Evolutionary conservation across 2,797 vertebrate species (phyloP), one percentile per base, ranked within the genome.

Genomic region (Coregonus suidteri): DNA sequence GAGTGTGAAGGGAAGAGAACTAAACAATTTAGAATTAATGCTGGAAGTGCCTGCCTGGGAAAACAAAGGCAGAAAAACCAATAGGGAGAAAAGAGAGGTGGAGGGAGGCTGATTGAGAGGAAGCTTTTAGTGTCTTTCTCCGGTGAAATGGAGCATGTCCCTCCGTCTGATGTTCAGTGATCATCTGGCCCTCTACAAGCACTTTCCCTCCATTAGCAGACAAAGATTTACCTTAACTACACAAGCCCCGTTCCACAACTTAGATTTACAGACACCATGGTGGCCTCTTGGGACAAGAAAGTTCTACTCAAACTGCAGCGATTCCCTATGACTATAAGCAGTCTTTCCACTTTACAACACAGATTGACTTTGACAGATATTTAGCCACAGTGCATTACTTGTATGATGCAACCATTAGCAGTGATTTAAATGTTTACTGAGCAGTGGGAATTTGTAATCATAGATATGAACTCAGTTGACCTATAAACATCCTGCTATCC

Each of bases 121-220:
- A 86, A 35, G 85, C 85, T 86, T 87, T 89, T 87, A 85, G 81
- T 73, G 68, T 74, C 74, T 77, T 84, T 87, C 79, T 84, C 75
- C 65, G 77, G 88, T 90, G 79, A 92, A 91, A 92, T 82, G 82
- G 88, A 91, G 85, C 88, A 71, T 90, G 84, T 68, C 66, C 15
- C 14, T 7, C 31, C 34, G 74, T 47, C 73, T 74, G 83, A 84
- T 34, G 25, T 37, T 0, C 79, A 30, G 53, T 4, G n/a, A 76
- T 85, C 85, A 77, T 84, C 80, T 83, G 83, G 15, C 77, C 80
- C 71, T 79, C 62, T 6, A 13, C 77, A 78, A 75, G 79, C 56
- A 75, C 75, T 69, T 81, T 75, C 56, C 68, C 25, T 81, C 81
- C 80, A 87, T 90, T 85, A 85, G 69, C 79, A 79, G 73, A 82